Evolutionary conservation across 2,797 vertebrate species (phyloP), one percentile per base, ranked within the genome.

Genomic region (Pseudopleuronectes americanus): DNA sequence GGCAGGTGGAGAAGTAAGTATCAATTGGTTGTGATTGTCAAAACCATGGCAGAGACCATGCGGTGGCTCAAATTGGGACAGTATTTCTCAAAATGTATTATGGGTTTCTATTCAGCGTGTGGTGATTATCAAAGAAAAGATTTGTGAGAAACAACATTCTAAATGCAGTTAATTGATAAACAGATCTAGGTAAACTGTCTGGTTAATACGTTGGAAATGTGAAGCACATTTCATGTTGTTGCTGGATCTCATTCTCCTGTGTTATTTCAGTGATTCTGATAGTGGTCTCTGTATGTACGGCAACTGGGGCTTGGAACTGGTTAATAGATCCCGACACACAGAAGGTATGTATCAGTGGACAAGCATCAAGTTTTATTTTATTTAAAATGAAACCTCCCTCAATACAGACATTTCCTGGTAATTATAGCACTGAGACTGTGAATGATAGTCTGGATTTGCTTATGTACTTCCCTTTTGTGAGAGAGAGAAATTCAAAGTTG

Each of bases 241-340:
- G 1, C 24, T 57, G 13, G 0, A 1, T 61, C 14, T 57, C 4
- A 19, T 51, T 62, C 0, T 48, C 6, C 4, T 49, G 5, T 71
- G 12, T 71, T 84, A 59, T 87, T 85, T 76, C 91, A 99, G 98
- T 99, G 97, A 97, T 99, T 90, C 93, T 99, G 65, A 99, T 99
- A 84, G 97, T 99, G 84, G 96, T 99, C 17, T 99, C 98, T 67
- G 98, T 99, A 47, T 99, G 98, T 87, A 99, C 97, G 70, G 97
- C 98, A 56, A 99, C 98, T 26, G 98, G 98, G 71, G 98, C 98
- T 64, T 99, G 98, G 98, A 99, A 99, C 91, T 99, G 98, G 98
- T 92, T 99, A 86, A 99, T 99, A 94, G 98, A 99, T 74, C 98
- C 98, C 0, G 98, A 99, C 89, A 99, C 98, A 80, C 98, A 99